Evolutionary conservation across 2,113 vertebrate species (phyloP).

Genomic region (Ariopsis seemanni): DNA sequence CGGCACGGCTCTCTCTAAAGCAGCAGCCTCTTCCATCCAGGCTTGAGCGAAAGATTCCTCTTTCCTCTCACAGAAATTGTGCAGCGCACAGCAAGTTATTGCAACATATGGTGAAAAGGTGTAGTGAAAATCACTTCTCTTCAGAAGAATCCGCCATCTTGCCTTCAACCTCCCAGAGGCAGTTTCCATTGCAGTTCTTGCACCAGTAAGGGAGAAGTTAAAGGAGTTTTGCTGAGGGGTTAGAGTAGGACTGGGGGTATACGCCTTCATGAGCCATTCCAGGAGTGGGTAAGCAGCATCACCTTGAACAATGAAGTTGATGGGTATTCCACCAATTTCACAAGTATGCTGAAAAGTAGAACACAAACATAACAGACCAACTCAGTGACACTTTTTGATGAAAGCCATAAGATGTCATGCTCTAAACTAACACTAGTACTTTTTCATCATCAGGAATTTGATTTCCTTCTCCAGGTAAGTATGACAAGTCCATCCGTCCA

Average conservation of each 20-base stretch:
- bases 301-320: not conserved
- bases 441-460: not conserved
- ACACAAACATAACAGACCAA: not conserved
- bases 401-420: not conserved
- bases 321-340: not conserved
- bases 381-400: not conserved
- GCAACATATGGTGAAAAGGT: conserved; percentile 19
- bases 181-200: not conserved
- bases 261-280: not conserved
- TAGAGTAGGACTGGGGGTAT: not conserved
- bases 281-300: not conserved
- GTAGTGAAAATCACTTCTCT: conserved; percentile 1
- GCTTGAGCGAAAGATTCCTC: not conserved
- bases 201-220: not conserved
- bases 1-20: not conserved
- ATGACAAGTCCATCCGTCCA: not conserved
- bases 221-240: conserved; percentile 10
- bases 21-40: conserved; percentile 19
- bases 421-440: not conserved
- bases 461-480: not conserved
- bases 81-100: conserved; percentile 6
- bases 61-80: conserved; percentile 6
- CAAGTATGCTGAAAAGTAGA: not conserved
- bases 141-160: not conserved
- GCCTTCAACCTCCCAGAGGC: conserved; percentile 7